phyloP scores from a whole-genome alignment of 2,113 vertebrate species.

The Bufo gargarizans region DNA sequence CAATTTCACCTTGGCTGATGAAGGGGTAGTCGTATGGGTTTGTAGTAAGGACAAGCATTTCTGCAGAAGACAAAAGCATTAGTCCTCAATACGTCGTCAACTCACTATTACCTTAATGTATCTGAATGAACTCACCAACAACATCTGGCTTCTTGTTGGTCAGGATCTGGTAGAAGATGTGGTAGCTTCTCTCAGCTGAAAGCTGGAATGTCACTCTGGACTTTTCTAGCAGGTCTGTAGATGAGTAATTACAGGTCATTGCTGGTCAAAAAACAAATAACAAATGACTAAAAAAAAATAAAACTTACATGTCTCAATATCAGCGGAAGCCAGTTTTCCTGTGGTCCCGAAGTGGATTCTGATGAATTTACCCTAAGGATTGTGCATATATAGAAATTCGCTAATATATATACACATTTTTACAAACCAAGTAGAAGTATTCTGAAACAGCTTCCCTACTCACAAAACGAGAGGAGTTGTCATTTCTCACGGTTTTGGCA shows the following conservation, averaged over 20 bases:
- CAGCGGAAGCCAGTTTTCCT: conserved; percentile 81
- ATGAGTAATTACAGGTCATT: background rate
- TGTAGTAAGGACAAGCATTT: conserved; percentile 71
- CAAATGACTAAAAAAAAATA: background rate
- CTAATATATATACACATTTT: background rate
- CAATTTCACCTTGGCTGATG: conserved; percentile 64
- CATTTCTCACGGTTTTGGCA: conserved; percentile 78
- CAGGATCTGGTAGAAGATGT: conserved; percentile 73
- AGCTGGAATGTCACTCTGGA: conserved; percentile 72
- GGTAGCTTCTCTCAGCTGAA: conserved; percentile 69
- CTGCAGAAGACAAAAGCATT: conserved; percentile 1
- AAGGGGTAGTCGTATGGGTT: conserved; percentile 70
- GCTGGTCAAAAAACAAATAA: background rate
- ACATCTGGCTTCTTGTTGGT: conserved; percentile 72
- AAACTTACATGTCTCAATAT: conserved; percentile 81
- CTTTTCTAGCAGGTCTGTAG: conserved; percentile 70
- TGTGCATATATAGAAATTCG: background rate
- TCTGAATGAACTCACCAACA: conserved; percentile 63
- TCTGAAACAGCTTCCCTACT: conserved; percentile 60
- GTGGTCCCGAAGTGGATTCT: conserved; percentile 79
- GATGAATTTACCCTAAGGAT: conserved; percentile 80
- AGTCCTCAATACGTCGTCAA: too few species aligned
- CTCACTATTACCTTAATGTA: background rate
- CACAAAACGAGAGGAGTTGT: conserved; percentile 80
- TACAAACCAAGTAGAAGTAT: background rate